Conservation (phyloP, 2,797 vertebrate genomes). For the Poecilia velifera region DNA sequence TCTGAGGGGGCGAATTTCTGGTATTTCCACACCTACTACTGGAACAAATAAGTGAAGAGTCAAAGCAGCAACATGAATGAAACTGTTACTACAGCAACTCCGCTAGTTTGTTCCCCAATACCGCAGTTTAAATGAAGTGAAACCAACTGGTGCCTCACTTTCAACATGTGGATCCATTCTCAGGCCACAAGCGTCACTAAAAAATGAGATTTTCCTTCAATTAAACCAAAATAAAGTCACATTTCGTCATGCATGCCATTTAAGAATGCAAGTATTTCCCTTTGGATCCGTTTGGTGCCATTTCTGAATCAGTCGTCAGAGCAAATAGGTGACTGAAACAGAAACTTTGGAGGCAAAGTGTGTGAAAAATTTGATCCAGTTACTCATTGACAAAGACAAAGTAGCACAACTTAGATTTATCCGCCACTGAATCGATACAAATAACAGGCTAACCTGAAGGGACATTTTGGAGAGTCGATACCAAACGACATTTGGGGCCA, state of each 20-base stretch:
- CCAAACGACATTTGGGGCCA: neutral
- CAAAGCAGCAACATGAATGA: neutral
- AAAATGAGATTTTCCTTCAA: neutral
- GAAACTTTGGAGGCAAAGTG: constrained; percentile 20
- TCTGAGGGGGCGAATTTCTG: neutral
- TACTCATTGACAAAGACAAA: constrained; percentile 24
- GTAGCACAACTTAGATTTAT: neutral
- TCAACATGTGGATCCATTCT: neutral
- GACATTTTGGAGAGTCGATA: neutral
- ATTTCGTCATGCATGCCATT: neutral
- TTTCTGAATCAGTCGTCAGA: constrained; percentile 13
- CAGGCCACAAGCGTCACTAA: neutral
- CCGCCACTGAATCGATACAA: neutral
- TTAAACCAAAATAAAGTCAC: neutral
- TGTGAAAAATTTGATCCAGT: neutral
- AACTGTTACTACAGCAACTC: neutral
- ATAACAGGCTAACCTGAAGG: constrained; percentile 17
- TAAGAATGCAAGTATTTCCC: neutral
- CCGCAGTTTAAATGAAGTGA: constrained; percentile 17
- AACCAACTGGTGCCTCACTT: neutral
- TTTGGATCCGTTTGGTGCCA: constrained; percentile 1
- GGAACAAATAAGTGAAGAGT: neutral
- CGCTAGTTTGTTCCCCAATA: neutral
- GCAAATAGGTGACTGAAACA: constrained; percentile 32
- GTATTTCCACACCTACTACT: constrained; percentile 5